Evolutionary conservation across 2,888 invertebrate species (phyloP).

Genomic region (Panopea generosa): DNA sequence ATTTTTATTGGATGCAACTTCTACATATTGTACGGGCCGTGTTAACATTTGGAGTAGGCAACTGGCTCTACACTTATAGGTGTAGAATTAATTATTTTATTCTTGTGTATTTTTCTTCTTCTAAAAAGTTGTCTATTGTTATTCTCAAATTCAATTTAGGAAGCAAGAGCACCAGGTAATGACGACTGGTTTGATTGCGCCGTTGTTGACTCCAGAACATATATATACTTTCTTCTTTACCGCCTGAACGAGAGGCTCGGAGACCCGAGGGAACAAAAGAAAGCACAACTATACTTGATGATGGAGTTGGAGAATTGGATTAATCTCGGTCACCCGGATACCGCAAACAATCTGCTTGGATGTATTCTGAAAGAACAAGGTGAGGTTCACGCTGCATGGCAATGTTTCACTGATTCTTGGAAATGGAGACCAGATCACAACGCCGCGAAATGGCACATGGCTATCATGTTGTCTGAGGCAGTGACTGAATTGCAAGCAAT

Average conservation of each 20-base stretch:
- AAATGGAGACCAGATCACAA: slow-evolving; percentile 22
- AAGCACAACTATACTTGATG: slow-evolving; percentile 10
- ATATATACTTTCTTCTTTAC: slow-evolving; percentile 23
- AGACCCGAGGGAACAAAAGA: slow-evolving; percentile 1
- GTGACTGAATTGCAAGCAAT: too few species aligned
- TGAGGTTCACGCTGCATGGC: slow-evolving; percentile 7
- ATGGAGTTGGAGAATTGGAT: slow-evolving; percentile 5
- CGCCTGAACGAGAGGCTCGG: slow-evolving; percentile 12
- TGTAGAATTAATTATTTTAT: too few species aligned
- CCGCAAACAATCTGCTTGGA: slow-evolving; percentile 19
- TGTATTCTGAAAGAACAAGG: slow-evolving; percentile 28
- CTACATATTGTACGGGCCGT: too few species aligned
- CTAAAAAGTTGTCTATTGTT: too few species aligned
- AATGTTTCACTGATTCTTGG: slow-evolving; percentile 21
- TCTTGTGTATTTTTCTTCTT: too few species aligned
- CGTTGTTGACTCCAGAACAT: slow-evolving; percentile 17
- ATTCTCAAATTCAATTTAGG: not conserved
- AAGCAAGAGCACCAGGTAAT: not conserved
- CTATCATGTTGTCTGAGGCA: slow-evolving; percentile 26
- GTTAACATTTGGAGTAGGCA: too few species aligned
- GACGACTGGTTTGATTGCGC: slow-evolving; percentile 32
- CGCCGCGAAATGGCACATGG: slow-evolving; percentile 41
- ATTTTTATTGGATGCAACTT: too few species aligned
- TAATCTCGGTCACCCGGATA: slow-evolving; percentile 25
- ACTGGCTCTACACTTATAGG: too few species aligned